Evolutionary conservation across 2,113 vertebrate genomes (phyloP).

Genomic region (Pygoscelis adeliae): DNA sequence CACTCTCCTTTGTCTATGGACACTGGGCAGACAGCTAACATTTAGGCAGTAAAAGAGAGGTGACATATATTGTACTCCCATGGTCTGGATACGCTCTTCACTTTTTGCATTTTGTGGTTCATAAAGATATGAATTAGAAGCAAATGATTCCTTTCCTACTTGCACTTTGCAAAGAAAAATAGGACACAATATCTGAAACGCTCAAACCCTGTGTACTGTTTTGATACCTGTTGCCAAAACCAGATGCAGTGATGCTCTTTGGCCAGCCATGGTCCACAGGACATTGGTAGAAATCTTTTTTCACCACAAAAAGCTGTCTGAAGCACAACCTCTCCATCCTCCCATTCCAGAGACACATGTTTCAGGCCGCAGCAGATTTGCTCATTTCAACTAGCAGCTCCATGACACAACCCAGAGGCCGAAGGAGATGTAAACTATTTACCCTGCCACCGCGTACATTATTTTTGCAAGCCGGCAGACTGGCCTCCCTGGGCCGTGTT

Average conservation of each 20-base stretch:
- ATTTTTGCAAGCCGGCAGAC: not conserved
- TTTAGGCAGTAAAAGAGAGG: not conserved
- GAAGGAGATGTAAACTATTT: constrained; percentile 61
- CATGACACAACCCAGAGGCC: constrained; percentile 21
- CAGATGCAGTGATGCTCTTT: not conserved
- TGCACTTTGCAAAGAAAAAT: not conserved
- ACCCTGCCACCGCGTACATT: not conserved
- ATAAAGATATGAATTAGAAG: not conserved
- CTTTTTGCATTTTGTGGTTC: not conserved
- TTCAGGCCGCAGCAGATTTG: not conserved
- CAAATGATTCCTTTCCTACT: not conserved
- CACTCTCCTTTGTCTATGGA: not conserved
- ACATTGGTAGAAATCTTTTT: fast-evolving
- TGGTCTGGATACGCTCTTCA: not conserved
- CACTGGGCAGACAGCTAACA: not conserved
- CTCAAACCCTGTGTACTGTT: not conserved
- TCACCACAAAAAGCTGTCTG: not conserved
- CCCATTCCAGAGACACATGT: fast-evolving
- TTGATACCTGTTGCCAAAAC: not conserved
- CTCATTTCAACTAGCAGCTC: not conserved
- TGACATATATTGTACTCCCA: not conserved
- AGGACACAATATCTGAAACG: not conserved
- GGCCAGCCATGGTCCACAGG: not conserved
- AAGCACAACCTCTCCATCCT: not conserved
- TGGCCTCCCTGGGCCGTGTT: not conserved